These are phyloP conservation scores for Eunapius fragilis DNA, from an alignment of 37 sponge, comb jelly and placozoan genomes.

Conservation along the genomic window DNA sequence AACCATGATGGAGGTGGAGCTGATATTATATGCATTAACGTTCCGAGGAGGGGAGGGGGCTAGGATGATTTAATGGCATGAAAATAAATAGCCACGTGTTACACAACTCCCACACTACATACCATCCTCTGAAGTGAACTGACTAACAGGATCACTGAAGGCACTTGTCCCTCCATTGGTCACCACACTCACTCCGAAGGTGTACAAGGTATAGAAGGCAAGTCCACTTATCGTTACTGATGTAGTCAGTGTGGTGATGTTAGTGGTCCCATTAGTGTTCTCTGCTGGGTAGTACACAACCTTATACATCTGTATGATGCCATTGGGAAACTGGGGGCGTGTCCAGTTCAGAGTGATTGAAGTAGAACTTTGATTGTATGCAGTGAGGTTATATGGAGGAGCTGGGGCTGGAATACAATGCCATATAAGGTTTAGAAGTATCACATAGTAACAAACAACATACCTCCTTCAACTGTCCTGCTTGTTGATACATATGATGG, in stretches of 20 bases:
- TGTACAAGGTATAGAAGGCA: slow-evolving; percentile 1
- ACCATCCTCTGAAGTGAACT: slow-evolving; percentile 8
- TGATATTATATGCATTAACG: slow-evolving; percentile 5
- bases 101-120: background rate
- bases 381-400: slow-evolving; percentile 24
- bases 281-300: background rate
- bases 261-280: background rate
- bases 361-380: background rate
- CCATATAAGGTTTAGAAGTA: background rate
- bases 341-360: background rate
- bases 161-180: background rate
- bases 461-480: too few species aligned
- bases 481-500: too few species aligned
- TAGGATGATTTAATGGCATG: background rate
- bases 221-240: background rate
- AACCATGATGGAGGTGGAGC: slow-evolving; percentile 17
- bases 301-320: background rate
- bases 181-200: background rate
- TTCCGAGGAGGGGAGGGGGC: slow-evolving; percentile 42
- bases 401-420: slow-evolving; percentile 26
- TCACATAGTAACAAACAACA: background rate
- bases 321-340: slow-evolving; percentile 2
- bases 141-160: background rate
- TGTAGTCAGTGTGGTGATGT: background rate
- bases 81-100: background rate